Conservation (phyloP, 2,888 invertebrate species). For the Lasioglossum oenotherae region DNA sequence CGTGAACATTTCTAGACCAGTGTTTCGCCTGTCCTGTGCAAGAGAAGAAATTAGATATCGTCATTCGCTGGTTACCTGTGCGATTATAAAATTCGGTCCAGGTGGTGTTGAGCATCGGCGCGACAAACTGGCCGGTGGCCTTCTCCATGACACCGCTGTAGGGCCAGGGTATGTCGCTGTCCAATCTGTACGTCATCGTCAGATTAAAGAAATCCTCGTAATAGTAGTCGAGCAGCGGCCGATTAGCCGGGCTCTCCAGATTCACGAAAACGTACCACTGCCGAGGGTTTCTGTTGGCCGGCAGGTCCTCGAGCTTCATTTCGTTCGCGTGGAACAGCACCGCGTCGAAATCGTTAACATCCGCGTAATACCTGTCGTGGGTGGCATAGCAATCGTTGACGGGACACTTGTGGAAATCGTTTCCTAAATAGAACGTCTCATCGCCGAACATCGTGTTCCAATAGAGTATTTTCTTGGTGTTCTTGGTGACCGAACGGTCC, state of each 20-base stretch:
- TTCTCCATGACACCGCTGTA: conserved; percentile 82
- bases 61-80: conserved; percentile 60
- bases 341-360: conserved; percentile 85
- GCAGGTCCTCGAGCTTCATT: conserved; percentile 78
- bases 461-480: conserved; percentile 72
- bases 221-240: conserved; percentile 60
- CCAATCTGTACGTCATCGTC: conserved; percentile 86
- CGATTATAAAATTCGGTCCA: conserved; percentile 59
- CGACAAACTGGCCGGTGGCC: conserved; percentile 66
- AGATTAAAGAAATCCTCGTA: conserved; percentile 85
- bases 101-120: conserved; percentile 57
- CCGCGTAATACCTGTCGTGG: conserved; percentile 78
- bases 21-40: not conserved
- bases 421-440: conserved; percentile 72
- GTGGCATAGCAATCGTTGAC: conserved; percentile 85
- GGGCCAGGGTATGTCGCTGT: conserved; percentile 85
- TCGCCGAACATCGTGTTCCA: conserved; percentile 80
- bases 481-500: not conserved
- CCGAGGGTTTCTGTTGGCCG: conserved; percentile 77
- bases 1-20: not conserved
- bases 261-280: conserved; percentile 86
- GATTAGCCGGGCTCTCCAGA: conserved; percentile 84
- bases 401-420: conserved; percentile 71
- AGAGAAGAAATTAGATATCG: not conserved
- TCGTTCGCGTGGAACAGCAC: conserved; percentile 85